A percentile compares a stretch with the other conserved stretches of the same genome.
phyloP scores from a whole-genome alignment of 2,888 invertebrate species.

The Macaria liturata region DNA sequence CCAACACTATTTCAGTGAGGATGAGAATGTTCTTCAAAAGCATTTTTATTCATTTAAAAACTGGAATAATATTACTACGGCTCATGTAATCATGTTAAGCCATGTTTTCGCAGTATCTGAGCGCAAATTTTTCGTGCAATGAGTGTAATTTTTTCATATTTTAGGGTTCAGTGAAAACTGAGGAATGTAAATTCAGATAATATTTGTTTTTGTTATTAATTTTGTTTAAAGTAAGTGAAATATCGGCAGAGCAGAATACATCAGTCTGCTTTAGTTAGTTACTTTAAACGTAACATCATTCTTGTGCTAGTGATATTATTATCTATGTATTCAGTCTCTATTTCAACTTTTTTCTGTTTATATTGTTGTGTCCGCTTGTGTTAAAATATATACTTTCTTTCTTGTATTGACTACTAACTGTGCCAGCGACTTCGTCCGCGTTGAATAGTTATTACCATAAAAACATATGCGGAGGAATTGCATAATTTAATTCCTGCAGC shows the following conservation, averaged over 20 bases:
- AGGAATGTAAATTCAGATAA: not conserved
- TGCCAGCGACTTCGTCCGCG: no score
- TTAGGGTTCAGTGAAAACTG: slow-evolving; percentile 1
- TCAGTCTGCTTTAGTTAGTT: not conserved
- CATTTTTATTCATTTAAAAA: slow-evolving; percentile 53
- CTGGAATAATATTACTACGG: slow-evolving; percentile 27
- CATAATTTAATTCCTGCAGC: no score
- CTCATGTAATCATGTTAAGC: slow-evolving; percentile 45
- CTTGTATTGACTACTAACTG: no score
- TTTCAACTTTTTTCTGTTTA: no score
- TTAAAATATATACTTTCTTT: no score
- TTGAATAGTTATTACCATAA: no score
- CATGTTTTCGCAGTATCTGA: slow-evolving; percentile 16
- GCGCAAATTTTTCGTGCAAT: slow-evolving; percentile 31
- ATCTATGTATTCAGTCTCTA: no score
- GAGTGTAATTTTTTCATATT: slow-evolving; percentile 14
- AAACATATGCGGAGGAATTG: no score
- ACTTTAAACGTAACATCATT: not conserved
- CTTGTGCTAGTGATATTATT: no score
- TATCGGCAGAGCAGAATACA: not conserved
- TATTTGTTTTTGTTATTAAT: not conserved
- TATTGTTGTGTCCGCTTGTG: no score
- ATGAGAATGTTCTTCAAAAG: slow-evolving; percentile 31
- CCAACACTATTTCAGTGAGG: not conserved
- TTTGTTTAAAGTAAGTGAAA: not conserved